Evolutionary conservation across 1,140 invertebrate species (phyloP), one percentile per base, ranked within the genome.

Genomic region (Anastrepha obliqua): DNA sequence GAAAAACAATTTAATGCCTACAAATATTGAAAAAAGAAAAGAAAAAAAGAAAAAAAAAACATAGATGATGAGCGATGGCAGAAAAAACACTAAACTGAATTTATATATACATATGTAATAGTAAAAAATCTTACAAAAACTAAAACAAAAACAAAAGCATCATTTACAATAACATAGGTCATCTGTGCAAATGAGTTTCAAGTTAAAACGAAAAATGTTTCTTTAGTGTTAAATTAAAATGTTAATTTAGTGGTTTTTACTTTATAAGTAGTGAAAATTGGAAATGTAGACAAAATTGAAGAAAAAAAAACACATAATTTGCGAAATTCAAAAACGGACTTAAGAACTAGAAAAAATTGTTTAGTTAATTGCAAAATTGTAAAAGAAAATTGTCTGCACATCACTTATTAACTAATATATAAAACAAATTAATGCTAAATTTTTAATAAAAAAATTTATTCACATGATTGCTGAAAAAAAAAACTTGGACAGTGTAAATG

Each of bases 201-300:
- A 47, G 13, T 5, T 13, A 39, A 44, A 47, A 74, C 15, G 17
- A 70, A 44, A 74, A 47, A 58, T 81, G 55, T 81, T 20, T 11
- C 20, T 11, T 81, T 55, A 1, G 2, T 81, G 47, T 81, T 81
- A 81, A 55, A 58, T 81, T 55, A 81, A 81, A 81, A 55, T 81
- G n/a, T 81, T 55, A 81, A 55, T 58, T 81, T 81, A 55, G 74
- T 81, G 55, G 51, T 81, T 81, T 81, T 55, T 81, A 81, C 74
- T 81, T 81, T 81, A 58, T 81, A 81, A 81, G 74, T 81, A 81
- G 74, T 29, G 17, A 55, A 81, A 81, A 58, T 81, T 81, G 74
- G 51, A 81, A 81, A 81, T 81, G 74, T 81, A 81, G 74, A 81
- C 74, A 58, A 81, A 81, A 81, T 81, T 81, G n/a, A 44, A 64